A percentile compares a stretch with the other conserved stretches of the same genome.
These are phyloP conservation scores for Chauna torquata DNA, from an alignment of 2,113 vertebrate species.

Conservation along the genomic window DNA sequence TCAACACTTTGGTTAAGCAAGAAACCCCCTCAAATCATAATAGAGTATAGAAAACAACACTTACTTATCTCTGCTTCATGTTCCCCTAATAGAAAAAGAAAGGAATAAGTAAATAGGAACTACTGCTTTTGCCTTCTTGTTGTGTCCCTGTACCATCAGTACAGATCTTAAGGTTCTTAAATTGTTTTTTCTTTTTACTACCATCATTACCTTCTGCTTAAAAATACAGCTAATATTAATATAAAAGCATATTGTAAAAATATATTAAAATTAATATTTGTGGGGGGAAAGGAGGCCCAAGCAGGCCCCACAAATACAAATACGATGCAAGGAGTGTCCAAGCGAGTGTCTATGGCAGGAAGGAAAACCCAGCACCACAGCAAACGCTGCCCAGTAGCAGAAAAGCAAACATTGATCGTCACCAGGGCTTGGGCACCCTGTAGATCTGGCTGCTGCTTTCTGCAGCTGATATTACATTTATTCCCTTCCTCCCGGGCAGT, in stretches of 20 bases:
- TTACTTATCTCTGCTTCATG: background rate
- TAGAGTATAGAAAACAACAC: fast-evolving
- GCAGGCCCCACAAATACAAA: no score
- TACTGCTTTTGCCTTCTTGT: background rate
- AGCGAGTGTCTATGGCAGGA: background rate
- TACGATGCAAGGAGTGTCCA: fast-evolving
- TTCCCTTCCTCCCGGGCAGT: background rate
- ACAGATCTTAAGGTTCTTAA: no score
- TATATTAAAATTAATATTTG: background rate
- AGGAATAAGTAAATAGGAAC: background rate
- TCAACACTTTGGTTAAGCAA: background rate
- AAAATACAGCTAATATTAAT: background rate
- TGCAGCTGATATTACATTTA: background rate
- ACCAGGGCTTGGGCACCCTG: background rate
- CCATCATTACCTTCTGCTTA: background rate
- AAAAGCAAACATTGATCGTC: background rate
- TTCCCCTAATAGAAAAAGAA: background rate
- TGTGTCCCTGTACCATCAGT: fast-evolving
- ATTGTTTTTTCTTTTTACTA: background rate
- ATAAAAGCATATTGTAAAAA: no score
- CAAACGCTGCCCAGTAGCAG: no score
- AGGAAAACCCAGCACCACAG: background rate
- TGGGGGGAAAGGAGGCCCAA: no score
- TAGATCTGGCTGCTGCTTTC: no score
- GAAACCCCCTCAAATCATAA: no score